A percentile compares a stretch with the other conserved stretches of the same genome.
phyloP scores from a whole-genome alignment of 2,888 invertebrate species.

The Glaucopsyche alexis region DNA sequence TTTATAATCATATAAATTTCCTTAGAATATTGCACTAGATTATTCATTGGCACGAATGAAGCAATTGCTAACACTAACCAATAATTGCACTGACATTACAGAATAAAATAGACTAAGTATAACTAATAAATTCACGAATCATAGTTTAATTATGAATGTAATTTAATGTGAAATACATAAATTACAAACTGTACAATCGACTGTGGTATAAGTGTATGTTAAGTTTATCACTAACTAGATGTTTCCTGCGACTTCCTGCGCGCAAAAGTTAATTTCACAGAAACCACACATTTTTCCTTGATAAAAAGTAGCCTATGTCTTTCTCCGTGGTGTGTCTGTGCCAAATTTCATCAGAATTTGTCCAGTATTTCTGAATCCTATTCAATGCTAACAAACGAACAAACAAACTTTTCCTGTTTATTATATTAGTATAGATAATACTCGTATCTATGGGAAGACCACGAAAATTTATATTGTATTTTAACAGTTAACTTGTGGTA shows the following conservation, averaged over 20 bases:
- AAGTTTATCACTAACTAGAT: background rate
- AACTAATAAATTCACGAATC: background rate
- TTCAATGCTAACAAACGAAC: too few relatives aligned
- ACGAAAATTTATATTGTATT: constrained; percentile 17
- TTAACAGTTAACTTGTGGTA: background rate
- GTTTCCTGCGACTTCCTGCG: too few relatives aligned
- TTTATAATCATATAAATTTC: constrained; percentile 40
- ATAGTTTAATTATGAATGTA: constrained; percentile 16
- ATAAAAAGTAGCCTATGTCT: too few relatives aligned
- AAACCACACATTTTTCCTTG: too few relatives aligned
- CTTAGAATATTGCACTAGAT: constrained; percentile 38
- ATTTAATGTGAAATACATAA: constrained; percentile 13
- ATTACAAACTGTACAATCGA: background rate
- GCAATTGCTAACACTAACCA: constrained; percentile 31
- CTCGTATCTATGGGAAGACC: constrained; percentile 8
- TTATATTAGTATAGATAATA: too few relatives aligned
- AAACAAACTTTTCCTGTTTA: too few relatives aligned
- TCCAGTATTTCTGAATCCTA: too few relatives aligned
- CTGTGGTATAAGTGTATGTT: background rate
- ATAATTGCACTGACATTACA: constrained; percentile 25
- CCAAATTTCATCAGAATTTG: too few relatives aligned
- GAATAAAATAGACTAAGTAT: constrained; percentile 20
- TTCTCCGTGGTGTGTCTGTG: too few relatives aligned
- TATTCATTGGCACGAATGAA: constrained; percentile 37
- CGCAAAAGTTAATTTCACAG: too few relatives aligned